Conservation (phyloP, 2,797 vertebrate genomes). For the Anas flavirostris region DNA sequence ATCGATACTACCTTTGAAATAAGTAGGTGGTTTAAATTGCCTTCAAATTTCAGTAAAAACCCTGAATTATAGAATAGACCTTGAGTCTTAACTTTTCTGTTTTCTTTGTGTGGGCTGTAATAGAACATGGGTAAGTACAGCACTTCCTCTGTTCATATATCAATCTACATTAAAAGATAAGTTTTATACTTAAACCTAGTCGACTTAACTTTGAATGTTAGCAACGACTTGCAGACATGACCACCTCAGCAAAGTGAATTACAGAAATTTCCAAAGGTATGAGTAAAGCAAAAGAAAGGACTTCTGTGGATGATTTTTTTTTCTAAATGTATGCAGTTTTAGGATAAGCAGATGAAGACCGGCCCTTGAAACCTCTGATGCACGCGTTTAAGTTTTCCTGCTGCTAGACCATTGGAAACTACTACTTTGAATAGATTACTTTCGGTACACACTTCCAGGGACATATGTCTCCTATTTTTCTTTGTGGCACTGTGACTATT, state of each 20-base stretch:
- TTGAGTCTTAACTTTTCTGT: slow-evolving; percentile 65
- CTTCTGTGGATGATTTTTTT: not conserved
- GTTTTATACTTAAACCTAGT: slow-evolving; percentile 45
- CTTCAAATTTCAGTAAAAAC: slow-evolving; percentile 74
- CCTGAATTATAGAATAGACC: slow-evolving; percentile 75
- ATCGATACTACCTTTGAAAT: slow-evolving; percentile 88
- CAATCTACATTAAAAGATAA: slow-evolving; percentile 58
- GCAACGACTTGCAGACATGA: not conserved
- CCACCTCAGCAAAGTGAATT: not conserved
- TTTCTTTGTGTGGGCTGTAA: slow-evolving; percentile 68
- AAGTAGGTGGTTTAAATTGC: slow-evolving; percentile 87
- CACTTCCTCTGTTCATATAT: slow-evolving; percentile 62
- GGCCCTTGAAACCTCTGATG: slow-evolving; percentile 14
- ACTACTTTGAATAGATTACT: slow-evolving; percentile 74
- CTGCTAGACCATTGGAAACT: slow-evolving; percentile 54
- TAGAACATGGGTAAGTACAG: slow-evolving; percentile 62
- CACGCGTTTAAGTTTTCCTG: slow-evolving; percentile 40
- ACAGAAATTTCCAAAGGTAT: slow-evolving; percentile 28
- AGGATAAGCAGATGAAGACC: slow-evolving; percentile 53
- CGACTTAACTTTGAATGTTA: slow-evolving; percentile 30
- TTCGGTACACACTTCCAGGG: slow-evolving; percentile 80
- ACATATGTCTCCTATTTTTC: slow-evolving; percentile 82
- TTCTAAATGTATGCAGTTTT: not conserved
- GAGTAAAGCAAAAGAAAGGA: slow-evolving; percentile 20
- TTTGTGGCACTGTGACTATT: slow-evolving; percentile 83